Evolutionary conservation across 2,113 vertebrate genomes (phyloP).

Genomic region (Sprattus sprattus): DNA sequence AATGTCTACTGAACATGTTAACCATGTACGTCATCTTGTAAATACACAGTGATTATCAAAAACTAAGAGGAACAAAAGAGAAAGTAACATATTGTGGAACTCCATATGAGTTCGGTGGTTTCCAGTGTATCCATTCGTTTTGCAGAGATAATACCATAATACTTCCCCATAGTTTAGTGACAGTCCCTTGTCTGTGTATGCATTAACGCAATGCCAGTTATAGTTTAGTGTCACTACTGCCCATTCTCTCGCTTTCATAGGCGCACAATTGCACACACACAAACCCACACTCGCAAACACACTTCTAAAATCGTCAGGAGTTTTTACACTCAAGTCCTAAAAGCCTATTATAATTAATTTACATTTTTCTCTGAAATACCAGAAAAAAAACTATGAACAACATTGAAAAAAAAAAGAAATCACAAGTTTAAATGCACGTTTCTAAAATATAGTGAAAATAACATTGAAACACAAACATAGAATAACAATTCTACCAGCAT

Average conservation of each 20-base stretch:
- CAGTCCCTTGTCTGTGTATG: conserved; percentile 27
- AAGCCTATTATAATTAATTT: conserved; percentile 1
- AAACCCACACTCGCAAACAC: conserved; percentile 11
- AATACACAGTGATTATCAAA: conserved; percentile 34
- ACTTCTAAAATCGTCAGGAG: not conserved
- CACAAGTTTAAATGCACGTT: conserved; percentile 7
- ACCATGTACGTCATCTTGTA: not conserved
- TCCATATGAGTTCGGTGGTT: conserved; percentile 35
- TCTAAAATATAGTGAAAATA: conserved; percentile 20
- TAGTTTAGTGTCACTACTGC: conserved; percentile 17
- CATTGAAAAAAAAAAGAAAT: not conserved
- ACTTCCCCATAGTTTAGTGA: conserved; percentile 33
- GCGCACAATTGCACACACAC: conserved; percentile 24
- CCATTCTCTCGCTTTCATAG: not conserved
- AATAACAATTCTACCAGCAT: conserved; percentile 9
- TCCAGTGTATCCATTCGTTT: conserved; percentile 43
- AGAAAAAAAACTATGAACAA: not conserved
- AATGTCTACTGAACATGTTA: not conserved
- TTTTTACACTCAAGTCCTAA: not conserved
- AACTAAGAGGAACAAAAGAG: not conserved
- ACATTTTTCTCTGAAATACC: not conserved
- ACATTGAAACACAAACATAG: conserved; percentile 22
- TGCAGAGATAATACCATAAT: conserved; percentile 33
- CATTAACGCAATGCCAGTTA: conserved; percentile 23
- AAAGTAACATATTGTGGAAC: conserved; percentile 30